Base-by-base conservation (phyloP, 2,113 vertebrate species). In the Gyps fulvus region DNA sequence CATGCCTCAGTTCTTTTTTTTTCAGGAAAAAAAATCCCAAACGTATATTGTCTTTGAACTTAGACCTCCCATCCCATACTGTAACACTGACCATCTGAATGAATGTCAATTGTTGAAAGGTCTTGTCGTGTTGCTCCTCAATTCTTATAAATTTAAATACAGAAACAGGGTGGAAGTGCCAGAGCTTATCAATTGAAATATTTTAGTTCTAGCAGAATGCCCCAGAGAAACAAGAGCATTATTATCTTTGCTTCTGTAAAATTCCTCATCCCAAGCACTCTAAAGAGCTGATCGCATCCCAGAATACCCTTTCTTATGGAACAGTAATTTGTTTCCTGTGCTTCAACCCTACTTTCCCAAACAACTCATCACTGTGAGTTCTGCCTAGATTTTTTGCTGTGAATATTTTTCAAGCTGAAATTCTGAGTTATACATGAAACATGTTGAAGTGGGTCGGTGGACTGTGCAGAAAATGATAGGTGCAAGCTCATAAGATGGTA, bases 11-110 rank as follows among this genome's bases (percentile, higher is more conserved):
- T 54, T 27, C 5, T 14, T 38, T 47, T 25, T n/a, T 81, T 31
- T 18, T 65, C 17, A 13, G 17, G 22, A 4, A 0, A 23, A 42
- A n/a, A 55, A 17, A 2, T 0, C 2, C 6, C 11, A 72, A 73
- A 69, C 1, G 0, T 13, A 9, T 49, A 6, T n/a, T 91, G 47
- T 1, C 21, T 72, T 93, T 95, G 49, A 90, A 57, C 7, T 11
- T 72, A 17, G 15, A 49, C 2, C 6, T 49, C 66, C 31, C 8
- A 16, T 79, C 69, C 42, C 19, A 23, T 45, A 27, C 10, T 27
- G 4, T 36, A 78, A 70, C 18, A 59, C 45, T 34, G 36, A 34
- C 9, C 17, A 3, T 52, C 71, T 76, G 66, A 47, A 47, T 26
- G 4, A 79, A 82, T 36, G 18, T 3, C 14, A 72, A 0, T 26